Evolutionary conservation across 37 sponge, comb jelly and placozoan species (phyloP).

Genomic region (Lycopodina hypogea): DNA sequence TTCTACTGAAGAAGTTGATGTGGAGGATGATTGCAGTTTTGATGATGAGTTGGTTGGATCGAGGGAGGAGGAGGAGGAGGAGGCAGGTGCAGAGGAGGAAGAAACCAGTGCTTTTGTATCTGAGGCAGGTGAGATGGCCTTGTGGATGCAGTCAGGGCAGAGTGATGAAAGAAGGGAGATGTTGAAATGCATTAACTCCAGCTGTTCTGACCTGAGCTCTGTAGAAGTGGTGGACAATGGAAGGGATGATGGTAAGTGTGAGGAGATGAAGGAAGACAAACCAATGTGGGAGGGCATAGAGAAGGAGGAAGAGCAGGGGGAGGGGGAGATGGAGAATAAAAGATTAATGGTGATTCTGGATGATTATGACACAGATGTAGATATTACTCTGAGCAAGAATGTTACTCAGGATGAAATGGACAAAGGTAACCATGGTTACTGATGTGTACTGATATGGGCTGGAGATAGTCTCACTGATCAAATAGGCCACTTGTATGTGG

Average conservation of each 20-base stretch:
- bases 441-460: too few relatives aligned
- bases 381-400: too few relatives aligned
- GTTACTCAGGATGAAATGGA: too few relatives aligned
- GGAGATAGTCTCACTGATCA: too few relatives aligned
- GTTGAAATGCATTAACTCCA: not conserved
- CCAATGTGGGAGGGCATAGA: not conserved
- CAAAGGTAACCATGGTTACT: too few relatives aligned
- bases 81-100: not conserved
- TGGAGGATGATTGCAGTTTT: not conserved
- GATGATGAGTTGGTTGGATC: not conserved
- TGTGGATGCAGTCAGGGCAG: not conserved
- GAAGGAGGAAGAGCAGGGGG: slow-evolving; percentile 7
- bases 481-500: too few relatives aligned
- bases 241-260: not conserved
- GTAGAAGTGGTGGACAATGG: not conserved
- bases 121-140: not conserved
- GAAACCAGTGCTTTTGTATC: not conserved
- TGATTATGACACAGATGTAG: too few relatives aligned
- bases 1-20: not conserved
- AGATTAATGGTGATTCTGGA: too few relatives aligned
- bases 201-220: not conserved
- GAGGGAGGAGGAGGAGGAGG: not conserved
- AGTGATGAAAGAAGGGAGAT: not conserved
- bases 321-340: not conserved
- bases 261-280: not conserved